Percentiles rank a stretch among this genome's conserved stretches.
phyloP scores from a whole-genome alignment of 2,888 invertebrate species.

The Asteroscopus sphinx region DNA sequence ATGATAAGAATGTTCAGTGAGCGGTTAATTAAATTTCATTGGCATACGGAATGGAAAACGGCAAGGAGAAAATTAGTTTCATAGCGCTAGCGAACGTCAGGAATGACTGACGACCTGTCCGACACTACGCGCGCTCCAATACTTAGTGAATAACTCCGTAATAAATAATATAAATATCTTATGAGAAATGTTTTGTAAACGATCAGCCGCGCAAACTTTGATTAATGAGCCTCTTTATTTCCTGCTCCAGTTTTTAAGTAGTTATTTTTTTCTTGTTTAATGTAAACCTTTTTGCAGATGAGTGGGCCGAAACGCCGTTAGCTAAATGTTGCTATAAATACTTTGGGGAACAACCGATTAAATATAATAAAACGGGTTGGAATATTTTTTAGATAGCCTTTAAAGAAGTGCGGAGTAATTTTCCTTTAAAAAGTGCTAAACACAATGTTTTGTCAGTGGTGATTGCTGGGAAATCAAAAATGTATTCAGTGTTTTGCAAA shows the following conservation, averaged over 20 bases:
- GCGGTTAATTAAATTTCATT: conserved; percentile 57
- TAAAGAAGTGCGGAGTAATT: too few relatives aligned
- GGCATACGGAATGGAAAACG: conserved; percentile 49
- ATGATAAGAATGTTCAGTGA: conserved; percentile 46
- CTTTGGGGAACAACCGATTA: background rate
- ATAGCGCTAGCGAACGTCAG: conserved; percentile 24
- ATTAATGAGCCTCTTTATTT: conserved; percentile 37
- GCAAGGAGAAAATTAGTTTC: conserved; percentile 32
- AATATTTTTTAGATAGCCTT: too few relatives aligned
- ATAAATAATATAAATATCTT: conserved; percentile 49
- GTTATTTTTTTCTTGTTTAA: conserved; percentile 11
- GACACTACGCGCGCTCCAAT: conserved; percentile 30
- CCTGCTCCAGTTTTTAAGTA: conserved; percentile 9
- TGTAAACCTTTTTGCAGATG: conserved; percentile 17
- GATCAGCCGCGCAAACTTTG: conserved; percentile 25
- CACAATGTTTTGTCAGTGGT: too few relatives aligned
- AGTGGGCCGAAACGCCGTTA: background rate
- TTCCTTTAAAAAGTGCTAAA: too few relatives aligned
- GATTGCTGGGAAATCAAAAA: too few relatives aligned
- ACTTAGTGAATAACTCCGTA: conserved; percentile 45
- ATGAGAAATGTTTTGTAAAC: conserved; percentile 43
- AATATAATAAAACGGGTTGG: background rate
- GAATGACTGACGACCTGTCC: conserved; percentile 45
- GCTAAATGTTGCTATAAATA: background rate
- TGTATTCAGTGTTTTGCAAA: too few relatives aligned